A percentile compares a stretch with the other conserved stretches of the same genome.
Conservation (phyloP, 2,113 vertebrate genomes). For the Sula dactylatra region DNA sequence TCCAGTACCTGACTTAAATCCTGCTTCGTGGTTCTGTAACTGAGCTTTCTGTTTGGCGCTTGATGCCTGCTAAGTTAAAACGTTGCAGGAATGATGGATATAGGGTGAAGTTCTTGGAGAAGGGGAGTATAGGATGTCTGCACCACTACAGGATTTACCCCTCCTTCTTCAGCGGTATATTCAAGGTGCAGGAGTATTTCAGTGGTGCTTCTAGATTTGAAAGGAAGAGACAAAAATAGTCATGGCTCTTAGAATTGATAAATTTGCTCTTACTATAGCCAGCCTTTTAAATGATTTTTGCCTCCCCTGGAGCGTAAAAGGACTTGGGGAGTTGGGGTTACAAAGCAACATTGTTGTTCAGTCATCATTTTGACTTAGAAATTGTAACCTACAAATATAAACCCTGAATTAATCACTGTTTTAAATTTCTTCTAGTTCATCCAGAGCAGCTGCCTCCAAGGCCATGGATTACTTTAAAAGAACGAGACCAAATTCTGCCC, state of each 20-base stretch:
- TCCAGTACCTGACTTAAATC: background rate
- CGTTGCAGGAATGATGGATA: background rate
- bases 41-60: background rate
- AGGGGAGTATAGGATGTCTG: background rate
- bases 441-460: conserved; percentile 98
- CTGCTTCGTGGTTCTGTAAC: background rate
- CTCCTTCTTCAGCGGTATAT: background rate
- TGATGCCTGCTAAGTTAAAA: background rate
- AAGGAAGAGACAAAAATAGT: background rate
- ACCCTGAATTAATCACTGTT: background rate
- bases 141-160: background rate
- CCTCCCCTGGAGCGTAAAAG: background rate
- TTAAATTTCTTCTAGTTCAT: conserved; percentile 79
- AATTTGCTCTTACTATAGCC: background rate
- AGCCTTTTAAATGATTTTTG: background rate
- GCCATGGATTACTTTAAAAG: conserved; percentile 97
- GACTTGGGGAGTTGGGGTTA: background rate
- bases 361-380: background rate
- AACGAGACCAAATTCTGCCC: conserved; percentile 92
- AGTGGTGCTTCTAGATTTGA: background rate
- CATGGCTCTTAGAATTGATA: background rate
- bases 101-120: background rate
- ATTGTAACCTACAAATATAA: background rate
- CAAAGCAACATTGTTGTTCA: background rate
- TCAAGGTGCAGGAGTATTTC: background rate